Evolutionary conservation across 1,140 invertebrate species (phyloP).

Genomic region (Melipona quadrifasciata): DNA sequence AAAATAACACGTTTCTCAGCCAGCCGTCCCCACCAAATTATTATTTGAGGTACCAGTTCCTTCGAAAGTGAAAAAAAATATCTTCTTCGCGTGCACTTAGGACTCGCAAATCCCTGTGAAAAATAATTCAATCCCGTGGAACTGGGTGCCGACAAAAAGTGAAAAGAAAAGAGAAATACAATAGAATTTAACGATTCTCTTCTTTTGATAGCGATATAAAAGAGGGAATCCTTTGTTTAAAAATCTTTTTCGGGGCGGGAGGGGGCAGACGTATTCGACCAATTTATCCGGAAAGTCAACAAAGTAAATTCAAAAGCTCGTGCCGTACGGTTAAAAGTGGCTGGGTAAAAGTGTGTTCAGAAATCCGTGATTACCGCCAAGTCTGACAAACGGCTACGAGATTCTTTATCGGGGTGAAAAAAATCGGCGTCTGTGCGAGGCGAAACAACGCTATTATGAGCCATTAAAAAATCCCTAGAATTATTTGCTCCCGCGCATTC

Average conservation of each 20-base stretch:
- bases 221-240: not conserved
- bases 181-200: not conserved
- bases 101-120: not conserved
- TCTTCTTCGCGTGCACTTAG: not conserved
- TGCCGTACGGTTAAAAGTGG: not conserved
- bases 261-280: not conserved
- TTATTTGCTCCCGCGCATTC: not conserved
- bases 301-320: not conserved
- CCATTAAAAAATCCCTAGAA: too few species aligned
- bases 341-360: not conserved
- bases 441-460: not conserved
- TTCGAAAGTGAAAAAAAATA: not conserved
- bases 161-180: not conserved
- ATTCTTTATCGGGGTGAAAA: not conserved
- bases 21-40: too few species aligned
- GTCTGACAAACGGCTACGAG: not conserved
- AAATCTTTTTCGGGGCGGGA: not conserved
- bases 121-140: not conserved
- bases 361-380: not conserved
- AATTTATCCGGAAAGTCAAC: not conserved
- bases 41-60: too few species aligned
- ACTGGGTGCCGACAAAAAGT: not conserved
- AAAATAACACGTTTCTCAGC: too few species aligned
- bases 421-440: not conserved
- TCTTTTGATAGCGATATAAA: not conserved